Conservation (phyloP, 2,113 vertebrate species). For the Bos taurus region ARS-UCD2.0 NC_037332.1:59170501-59171000, state of each 20-base stretch:
- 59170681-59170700: not conserved
- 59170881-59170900: not conserved
- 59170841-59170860: not conserved
- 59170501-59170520: not conserved
- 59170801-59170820: not conserved
- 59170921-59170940: not conserved
- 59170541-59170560: not conserved
- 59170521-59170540: not conserved
- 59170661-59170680: not conserved
- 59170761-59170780: not conserved
- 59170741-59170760: not conserved
- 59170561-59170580: not conserved
- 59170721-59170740: not conserved
- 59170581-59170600: not conserved
- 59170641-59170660: not conserved
- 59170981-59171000: too few relatives aligned
- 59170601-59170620: not conserved
- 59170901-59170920: not conserved
- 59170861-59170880: not conserved
- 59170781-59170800: not conserved
- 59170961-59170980: too few relatives aligned
- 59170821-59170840: not conserved
- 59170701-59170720: not conserved
- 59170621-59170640: not conserved
- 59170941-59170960: too few relatives aligned